Percentiles rank a stretch among this genome's conserved stretches.
Evolutionary conservation across 2,113 vertebrate genomes (phyloP).

Genomic region (Cygnus buccinator): DNA sequence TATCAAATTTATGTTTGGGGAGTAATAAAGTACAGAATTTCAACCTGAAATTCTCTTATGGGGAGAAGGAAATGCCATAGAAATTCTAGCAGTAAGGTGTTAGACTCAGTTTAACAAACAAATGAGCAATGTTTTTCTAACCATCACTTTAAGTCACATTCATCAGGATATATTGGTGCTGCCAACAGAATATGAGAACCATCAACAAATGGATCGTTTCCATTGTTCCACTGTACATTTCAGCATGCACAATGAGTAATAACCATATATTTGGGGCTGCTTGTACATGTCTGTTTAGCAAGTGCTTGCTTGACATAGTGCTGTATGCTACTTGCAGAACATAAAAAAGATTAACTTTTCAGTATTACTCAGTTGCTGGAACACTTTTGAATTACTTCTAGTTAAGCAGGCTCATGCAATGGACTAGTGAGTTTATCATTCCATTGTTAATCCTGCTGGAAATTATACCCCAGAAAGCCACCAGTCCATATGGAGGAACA

Average conservation of each 20-base stretch:
- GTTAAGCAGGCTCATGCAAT: background rate
- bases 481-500: background rate
- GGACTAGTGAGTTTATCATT: background rate
- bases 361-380: background rate
- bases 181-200: background rate
- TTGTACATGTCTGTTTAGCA: background rate
- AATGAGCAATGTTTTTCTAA: background rate
- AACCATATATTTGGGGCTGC: background rate
- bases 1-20: background rate
- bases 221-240: background rate
- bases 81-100: background rate
- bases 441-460: background rate
- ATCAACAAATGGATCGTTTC: background rate
- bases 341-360: background rate
- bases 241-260: background rate
- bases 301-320: background rate
- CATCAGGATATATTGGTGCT: background rate
- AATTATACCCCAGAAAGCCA: background rate
- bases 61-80: background rate
- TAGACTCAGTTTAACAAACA: background rate
- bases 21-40: background rate
- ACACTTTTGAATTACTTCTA: background rate
- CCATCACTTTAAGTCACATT: background rate
- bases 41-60: background rate
- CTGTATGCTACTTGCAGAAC: background rate